Evolutionary conservation across 2,113 vertebrate genomes (phyloP).

Genomic region (Cryptotis parvus): DNA sequence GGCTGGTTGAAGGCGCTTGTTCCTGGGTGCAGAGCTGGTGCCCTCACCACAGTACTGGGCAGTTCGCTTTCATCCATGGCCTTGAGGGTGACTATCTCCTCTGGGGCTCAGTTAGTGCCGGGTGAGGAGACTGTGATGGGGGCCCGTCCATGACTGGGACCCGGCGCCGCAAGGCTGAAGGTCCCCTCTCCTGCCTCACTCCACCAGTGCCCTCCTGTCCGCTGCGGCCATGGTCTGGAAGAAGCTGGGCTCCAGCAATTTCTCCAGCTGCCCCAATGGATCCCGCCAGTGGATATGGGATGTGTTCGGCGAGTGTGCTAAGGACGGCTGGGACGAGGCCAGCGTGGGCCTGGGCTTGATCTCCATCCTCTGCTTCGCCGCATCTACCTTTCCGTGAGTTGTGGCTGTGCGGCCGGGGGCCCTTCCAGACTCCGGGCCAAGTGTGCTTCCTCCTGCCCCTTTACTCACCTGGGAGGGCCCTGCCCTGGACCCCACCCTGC

Average conservation of each 20-base stretch:
- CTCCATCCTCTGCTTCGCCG: conserved; percentile 94
- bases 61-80: background rate
- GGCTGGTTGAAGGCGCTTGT: fast-evolving
- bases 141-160: fast-evolving
- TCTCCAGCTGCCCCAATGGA: conserved; percentile 92
- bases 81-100: background rate
- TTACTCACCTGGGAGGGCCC: background rate
- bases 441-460: no score
- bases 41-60: background rate
- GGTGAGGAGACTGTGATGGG: background rate
- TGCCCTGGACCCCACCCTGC: no score
- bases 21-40: fast-evolving
- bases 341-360: conserved; percentile 93
- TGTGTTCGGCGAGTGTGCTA: conserved; percentile 91
- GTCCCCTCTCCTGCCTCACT: background rate
- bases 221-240: conserved; percentile 67
- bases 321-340: conserved; percentile 91
- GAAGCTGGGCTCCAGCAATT: conserved; percentile 81
- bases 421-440: background rate
- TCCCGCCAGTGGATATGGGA: conserved; percentile 91
- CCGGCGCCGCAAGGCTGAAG: background rate
- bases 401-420: background rate
- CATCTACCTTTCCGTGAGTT: conserved; percentile 95
- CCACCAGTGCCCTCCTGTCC: background rate
- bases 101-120: background rate